Evolutionary conservation across 1,140 invertebrate genomes (phyloP).

Genomic region (Tyrophagus putrescentiae): DNA sequence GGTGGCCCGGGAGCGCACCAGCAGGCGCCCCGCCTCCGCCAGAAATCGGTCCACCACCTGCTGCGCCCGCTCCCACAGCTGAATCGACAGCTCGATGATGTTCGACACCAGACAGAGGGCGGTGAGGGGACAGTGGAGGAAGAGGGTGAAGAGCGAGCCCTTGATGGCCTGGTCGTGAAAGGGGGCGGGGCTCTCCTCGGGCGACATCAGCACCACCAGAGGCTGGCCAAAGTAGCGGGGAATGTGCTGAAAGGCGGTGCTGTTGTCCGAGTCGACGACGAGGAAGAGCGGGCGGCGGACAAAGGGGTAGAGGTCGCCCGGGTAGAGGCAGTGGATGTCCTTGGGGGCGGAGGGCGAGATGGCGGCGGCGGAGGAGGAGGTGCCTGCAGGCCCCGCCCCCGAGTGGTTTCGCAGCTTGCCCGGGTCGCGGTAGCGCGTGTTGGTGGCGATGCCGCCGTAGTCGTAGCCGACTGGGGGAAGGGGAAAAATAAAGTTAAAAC

Average conservation of each 20-base stretch:
- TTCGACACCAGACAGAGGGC: constrained; percentile 85
- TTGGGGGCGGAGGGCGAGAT: background rate
- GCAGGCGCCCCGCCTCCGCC: constrained; percentile 64
- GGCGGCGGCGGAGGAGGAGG: background rate
- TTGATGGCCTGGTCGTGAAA: constrained; percentile 77
- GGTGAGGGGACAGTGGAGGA: constrained; percentile 80
- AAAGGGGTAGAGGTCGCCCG: constrained; percentile 79
- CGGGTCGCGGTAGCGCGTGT: constrained; percentile 30
- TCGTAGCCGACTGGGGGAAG: constrained; percentile 61
- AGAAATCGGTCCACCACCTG: constrained; percentile 73
- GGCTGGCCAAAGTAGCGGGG: constrained; percentile 85
- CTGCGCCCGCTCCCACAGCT: constrained; percentile 79
- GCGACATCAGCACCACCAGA: constrained; percentile 83
- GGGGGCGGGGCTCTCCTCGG: constrained; percentile 65
- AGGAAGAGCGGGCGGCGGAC: constrained; percentile 80
- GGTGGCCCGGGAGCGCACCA: constrained; percentile 60
- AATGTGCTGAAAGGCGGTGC: constrained; percentile 80
- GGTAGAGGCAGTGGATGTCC: constrained; percentile 49
- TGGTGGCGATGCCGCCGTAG: constrained; percentile 73
- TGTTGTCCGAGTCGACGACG: constrained; percentile 87
- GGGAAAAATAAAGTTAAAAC: background rate
- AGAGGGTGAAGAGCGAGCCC: constrained; percentile 84
- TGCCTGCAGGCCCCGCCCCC: no score
- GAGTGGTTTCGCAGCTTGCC: background rate
- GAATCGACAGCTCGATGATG: constrained; percentile 63